A percentile compares a stretch with the other conserved stretches of the same genome.
Conservation (phyloP, 2,113 vertebrate species). For the Ceyx cyanopectus region DNA sequence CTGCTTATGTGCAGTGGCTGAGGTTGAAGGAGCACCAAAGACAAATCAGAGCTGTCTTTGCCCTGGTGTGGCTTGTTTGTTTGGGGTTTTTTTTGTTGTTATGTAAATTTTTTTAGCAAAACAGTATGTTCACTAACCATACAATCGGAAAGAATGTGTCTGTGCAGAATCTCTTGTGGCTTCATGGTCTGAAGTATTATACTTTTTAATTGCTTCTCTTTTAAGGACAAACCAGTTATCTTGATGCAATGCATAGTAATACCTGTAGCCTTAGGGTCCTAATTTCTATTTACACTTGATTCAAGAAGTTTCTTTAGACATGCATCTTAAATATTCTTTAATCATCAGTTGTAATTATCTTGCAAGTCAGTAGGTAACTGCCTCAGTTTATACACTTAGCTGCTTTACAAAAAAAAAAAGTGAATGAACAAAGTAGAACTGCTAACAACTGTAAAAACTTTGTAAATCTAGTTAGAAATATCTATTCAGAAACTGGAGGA, state of each 20-base stretch:
- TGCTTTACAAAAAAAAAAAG: background rate
- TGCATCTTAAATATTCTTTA: conserved; percentile 21
- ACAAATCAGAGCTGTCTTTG: background rate
- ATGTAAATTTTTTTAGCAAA: background rate
- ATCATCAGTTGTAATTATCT: conserved; percentile 19
- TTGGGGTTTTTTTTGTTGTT: background rate
- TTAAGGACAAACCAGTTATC: background rate
- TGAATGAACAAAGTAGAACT: background rate
- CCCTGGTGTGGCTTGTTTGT: background rate
- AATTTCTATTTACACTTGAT: conserved; percentile 25
- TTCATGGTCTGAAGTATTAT: background rate
- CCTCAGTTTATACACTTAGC: background rate
- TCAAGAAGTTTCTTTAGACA: background rate
- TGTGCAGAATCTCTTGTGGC: background rate
- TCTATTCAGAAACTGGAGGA: background rate
- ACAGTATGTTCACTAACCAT: background rate
- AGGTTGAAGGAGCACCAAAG: background rate
- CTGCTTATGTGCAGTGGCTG: background rate
- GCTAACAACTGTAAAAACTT: background rate
- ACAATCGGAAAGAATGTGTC: background rate
- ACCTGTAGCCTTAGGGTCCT: background rate
- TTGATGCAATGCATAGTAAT: background rate
- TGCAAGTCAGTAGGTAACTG: background rate
- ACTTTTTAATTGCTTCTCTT: background rate
- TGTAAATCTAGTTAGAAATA: background rate